phyloP scores from a whole-genome alignment of 2,113 vertebrate genomes.

The Phyllopteryx taeniolatus region DNA sequence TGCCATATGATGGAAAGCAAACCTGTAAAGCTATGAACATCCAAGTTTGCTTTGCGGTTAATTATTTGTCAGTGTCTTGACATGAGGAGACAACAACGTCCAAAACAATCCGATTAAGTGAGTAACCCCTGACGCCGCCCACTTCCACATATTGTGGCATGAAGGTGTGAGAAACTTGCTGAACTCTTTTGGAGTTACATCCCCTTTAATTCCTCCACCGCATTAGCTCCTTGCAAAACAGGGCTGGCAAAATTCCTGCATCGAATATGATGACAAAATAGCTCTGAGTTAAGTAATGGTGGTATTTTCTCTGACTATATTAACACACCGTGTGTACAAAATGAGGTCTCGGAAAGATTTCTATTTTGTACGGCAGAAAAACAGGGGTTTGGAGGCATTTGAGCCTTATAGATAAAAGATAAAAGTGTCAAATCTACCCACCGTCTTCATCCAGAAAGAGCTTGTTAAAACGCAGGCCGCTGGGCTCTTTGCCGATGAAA shows the following conservation, averaged over 20 bases:
- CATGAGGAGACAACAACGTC: not conserved
- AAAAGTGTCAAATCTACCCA: slow-evolving; percentile 60
- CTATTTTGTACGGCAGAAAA: not conserved
- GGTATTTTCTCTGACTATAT: slow-evolving; percentile 13
- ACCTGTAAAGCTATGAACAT: not conserved
- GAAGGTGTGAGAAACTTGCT: not conserved
- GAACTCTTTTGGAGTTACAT: slow-evolving; percentile 3
- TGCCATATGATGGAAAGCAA: not conserved
- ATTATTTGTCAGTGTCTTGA: not conserved
- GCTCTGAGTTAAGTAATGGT: slow-evolving; percentile 1
- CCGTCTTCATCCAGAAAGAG: slow-evolving; percentile 95
- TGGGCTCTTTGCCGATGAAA: slow-evolving; percentile 97
- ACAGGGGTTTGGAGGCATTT: not conserved
- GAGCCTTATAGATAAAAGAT: not conserved
- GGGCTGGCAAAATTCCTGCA: not conserved
- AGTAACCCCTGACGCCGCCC: no score
- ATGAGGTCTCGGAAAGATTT: not conserved
- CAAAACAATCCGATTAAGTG: not conserved
- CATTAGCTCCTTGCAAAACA: slow-evolving; percentile 31
- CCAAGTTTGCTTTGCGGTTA: not conserved
- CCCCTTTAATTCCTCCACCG: slow-evolving; percentile 16
- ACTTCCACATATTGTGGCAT: not conserved
- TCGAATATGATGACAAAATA: not conserved
- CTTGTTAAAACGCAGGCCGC: slow-evolving; percentile 95
- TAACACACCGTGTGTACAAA: not conserved